Base-by-base conservation (phyloP, 2,888 invertebrate species). In the Dynastes grantii region DNA sequence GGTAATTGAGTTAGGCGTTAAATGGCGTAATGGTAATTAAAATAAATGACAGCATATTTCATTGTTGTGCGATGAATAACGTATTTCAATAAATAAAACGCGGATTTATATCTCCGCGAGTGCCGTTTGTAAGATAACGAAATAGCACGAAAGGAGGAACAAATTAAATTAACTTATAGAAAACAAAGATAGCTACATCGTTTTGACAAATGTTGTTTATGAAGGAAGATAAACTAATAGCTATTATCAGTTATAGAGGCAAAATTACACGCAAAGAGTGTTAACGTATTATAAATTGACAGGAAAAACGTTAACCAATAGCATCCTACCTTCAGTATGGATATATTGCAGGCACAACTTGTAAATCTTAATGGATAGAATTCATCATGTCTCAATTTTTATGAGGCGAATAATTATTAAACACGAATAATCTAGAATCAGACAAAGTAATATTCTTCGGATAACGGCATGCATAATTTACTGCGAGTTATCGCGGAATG, bases 1-100 rank as follows among this genome's bases (percentile, higher is more conserved):
- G 79, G 76, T 80, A 81, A 80, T 78, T 78, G 78, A 78, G 71
- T 63, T 71, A 78, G 51, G 71, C 77, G 77, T 70, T 78, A 63
- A 77, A 78, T 40, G 49, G 78, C 61, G 61, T 29, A 49, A 40
- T 61, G 70, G 70, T 71, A 64, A 78, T 78, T 78, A 78, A 78
- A 78, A 64, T 73, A 63, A 78, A 78, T 78, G 73, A 51, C 40
- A 49, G 27, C 45, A 64, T 78, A 73, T 73, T 64, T 78, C 73
- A 71, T 78, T 61, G 68, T 68, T 68, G 61, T n/a, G 73, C 13
- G 4, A 61, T 63, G 27, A 27, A 45, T 61, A 61, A 63, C 55
- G 45, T 11, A 45, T 49, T 49, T 73, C 22, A 58, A 73, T 73
- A 73, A 73, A 73, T 61, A 61, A 40, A 45, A 22, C 22, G 61